Evolutionary conservation across 2,797 vertebrate species (phyloP).

Genomic region (Pseudochirops cupreus): DNA sequence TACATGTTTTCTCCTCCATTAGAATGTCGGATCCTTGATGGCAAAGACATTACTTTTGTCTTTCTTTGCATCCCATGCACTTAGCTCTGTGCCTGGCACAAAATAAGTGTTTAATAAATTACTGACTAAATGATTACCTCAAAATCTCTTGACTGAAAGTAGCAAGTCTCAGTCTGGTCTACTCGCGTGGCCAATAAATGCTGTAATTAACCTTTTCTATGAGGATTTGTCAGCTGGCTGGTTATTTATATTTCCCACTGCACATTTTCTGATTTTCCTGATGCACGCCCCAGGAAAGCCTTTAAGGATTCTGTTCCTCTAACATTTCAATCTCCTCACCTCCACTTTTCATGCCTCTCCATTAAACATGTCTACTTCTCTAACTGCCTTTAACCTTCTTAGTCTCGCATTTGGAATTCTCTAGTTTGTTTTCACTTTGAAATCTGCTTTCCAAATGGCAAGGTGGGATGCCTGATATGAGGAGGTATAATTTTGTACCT

Average conservation of each 20-base stretch:
- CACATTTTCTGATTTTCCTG: background rate
- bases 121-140: background rate
- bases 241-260: background rate
- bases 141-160: background rate
- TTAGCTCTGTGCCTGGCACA: background rate
- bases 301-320: background rate
- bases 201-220: background rate
- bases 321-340: background rate
- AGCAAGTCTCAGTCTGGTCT: constrained; percentile 11
- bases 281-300: background rate
- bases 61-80: background rate
- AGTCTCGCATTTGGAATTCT: background rate
- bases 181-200: constrained; percentile 14
- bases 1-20: background rate
- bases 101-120: background rate
- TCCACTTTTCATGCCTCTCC: background rate
- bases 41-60: background rate
- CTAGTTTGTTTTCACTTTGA: background rate
- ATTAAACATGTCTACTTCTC: constrained; percentile 21
- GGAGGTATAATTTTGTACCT: background rate
- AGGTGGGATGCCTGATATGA: background rate
- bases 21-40: background rate
- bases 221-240: background rate
- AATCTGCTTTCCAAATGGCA: background rate
- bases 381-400: background rate